Base-by-base conservation (phyloP, 2,113 vertebrate genomes). In the Hypanus sabinus region DNA sequence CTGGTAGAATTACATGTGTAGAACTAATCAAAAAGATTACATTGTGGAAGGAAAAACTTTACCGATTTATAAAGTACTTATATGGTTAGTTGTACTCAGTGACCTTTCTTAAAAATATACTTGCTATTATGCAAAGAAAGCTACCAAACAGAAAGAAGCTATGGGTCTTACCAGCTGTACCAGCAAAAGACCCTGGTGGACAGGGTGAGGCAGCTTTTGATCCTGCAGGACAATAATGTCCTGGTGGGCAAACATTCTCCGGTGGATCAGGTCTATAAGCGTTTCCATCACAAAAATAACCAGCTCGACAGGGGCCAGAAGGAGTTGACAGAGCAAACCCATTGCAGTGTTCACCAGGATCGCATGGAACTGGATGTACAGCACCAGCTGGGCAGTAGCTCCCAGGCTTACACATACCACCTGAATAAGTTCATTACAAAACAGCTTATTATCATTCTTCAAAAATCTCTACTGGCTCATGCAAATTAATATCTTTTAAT, bases 211-310 rank as follows among this genome's bases (percentile, higher is more conserved):
- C 97, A 30, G 94, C 94, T 20, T 95, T 95, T 93, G 97, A 97
- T 14, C 97, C 97, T 93, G n/a, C 4, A 9, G 97, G 96, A 94
- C 98, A 98, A 94, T 97, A 98, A 95, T 97, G 94, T 80, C 98
- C 98, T 93, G 88, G 94, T 0, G 97, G 98, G 95, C 98, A 98
- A 38, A 83, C 60, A 3, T 96, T 96, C 71, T 97, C 96, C 5
- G 94, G 94, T 46, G 98, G 97, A 33, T 94, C 94, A 22, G 97
- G 95, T 5, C 95, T 96, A 94, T 94, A 38, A 27, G 96, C 95
- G 4, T 97, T 97, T 38, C 95, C 94, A 0, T 94, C 93, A 95
- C 98, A 98, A 96, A 96, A 98, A 95, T 97, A 96, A 2, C 98
- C 98, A 8, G 96, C 96, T 20, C 57, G 88, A 94, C 98, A 98